Conservation (phyloP, 1,140 invertebrate species). For the Trinorchestia longiramus region DNA sequence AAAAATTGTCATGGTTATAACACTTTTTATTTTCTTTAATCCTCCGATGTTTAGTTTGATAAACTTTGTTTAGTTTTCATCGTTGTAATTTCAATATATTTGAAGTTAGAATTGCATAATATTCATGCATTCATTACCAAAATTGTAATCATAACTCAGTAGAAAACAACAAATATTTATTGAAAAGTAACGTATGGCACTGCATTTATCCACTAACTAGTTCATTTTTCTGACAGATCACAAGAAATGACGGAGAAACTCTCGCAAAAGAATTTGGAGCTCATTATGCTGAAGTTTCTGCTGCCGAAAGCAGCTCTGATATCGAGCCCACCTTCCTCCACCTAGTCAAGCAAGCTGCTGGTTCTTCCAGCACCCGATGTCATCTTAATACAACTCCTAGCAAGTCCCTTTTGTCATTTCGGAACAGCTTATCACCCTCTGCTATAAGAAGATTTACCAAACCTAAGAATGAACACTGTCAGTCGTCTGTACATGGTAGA, state of each 20-base stretch:
- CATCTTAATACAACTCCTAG: background rate
- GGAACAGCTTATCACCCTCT: constrained; percentile 21
- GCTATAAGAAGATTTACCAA: constrained; percentile 29
- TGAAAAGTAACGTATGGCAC: background rate
- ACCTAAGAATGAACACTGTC: background rate
- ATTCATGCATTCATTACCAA: background rate
- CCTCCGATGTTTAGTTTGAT: background rate
- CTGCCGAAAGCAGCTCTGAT: constrained; percentile 14
- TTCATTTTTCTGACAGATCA: background rate
- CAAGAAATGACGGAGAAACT: background rate
- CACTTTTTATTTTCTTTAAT: background rate
- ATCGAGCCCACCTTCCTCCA: constrained; percentile 23
- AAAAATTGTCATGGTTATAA: background rate
- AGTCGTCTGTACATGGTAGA: background rate
- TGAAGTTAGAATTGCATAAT: background rate
- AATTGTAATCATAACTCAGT: background rate
- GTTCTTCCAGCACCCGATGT: background rate
- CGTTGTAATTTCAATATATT: background rate
- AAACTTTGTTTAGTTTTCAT: background rate
- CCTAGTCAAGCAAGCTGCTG: background rate
- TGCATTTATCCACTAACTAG: background rate
- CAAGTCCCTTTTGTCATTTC: constrained; percentile 16
- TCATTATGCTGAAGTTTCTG: constrained; percentile 34
- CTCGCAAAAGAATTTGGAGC: constrained; percentile 2
- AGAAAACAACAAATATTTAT: background rate